Conservation (phyloP, 2,113 vertebrate genomes). For the Tragelaphus buxtoni region DNA sequence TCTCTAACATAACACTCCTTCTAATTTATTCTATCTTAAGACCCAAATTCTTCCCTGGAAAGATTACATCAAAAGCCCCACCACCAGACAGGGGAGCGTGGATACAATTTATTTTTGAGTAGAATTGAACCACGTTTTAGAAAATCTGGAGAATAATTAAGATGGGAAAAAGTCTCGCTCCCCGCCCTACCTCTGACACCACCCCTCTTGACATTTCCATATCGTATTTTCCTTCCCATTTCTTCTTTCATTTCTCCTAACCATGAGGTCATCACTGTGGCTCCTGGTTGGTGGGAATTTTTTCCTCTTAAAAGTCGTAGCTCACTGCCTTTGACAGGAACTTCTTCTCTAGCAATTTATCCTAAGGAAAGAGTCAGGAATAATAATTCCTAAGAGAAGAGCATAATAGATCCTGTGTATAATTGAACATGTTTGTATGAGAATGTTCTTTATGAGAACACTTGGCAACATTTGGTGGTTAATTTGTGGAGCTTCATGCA, state of each 20-base stretch:
- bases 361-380: not conserved
- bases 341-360: not conserved
- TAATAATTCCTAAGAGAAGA: not conserved
- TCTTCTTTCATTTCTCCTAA: not conserved
- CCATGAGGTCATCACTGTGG: not conserved
- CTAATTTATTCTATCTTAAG: slow-evolving; percentile 61
- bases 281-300: not conserved
- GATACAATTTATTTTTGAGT: slow-evolving; percentile 19
- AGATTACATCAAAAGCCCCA: slow-evolving; percentile 20
- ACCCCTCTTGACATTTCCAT: not conserved
- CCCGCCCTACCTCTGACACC: not conserved
- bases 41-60: slow-evolving; percentile 28
- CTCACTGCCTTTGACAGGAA: not conserved
- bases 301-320: not conserved
- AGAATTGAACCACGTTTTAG: not conserved
- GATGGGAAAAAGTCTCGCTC: not conserved
- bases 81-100: not conserved
- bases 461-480: not conserved
- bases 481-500: not conserved
- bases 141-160: not conserved
- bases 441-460: not conserved
- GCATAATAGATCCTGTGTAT: accelerated
- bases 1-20: slow-evolving; percentile 49
- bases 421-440: not conserved
- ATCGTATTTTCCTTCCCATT: not conserved